Evolutionary conservation across 2,113 vertebrate genomes (phyloP), one percentile per base, ranked within the genome.

Genomic region (Myotis brandtii): DNA sequence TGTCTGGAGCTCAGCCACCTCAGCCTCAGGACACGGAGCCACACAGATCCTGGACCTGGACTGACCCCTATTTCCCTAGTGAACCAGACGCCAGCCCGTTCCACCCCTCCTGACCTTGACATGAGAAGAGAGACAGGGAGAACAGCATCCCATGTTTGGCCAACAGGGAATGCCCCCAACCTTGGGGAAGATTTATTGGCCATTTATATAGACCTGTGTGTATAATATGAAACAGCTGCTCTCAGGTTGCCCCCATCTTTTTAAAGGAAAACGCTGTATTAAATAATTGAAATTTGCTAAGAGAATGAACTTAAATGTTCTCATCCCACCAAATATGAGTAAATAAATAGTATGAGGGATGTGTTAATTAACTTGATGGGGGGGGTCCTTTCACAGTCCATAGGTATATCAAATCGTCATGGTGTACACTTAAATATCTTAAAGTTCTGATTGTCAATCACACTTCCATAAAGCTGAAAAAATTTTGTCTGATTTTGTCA

Each of bases 71-170:
- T 30, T 64, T 79, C 23, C n/a, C 70, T 32, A 83, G 9, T 40
- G 37, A 62, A 52, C 0, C 21, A 93, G 54, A 79, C 1, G 1
- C 18, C 17, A 50, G 32, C 25, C 10, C 0, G 0, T 6, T 20
- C 27, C 2, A 3, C 21, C 37, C 11, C 2, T 52, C 64, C 64
- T n/a, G 37, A 43, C 11, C 30, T 52, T 80, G 52, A 67, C 8
- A n/a, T 1, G n/a, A 32, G 37, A 76, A 43, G 18, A 59, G 48
- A 75, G n/a, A 95, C 73, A 40, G 16, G 5, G n/a, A 83, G 32
- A 93, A 93, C 21, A 83, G 5, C 7, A 9, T 21, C 27, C 46
- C 70, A 27, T n/a, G 21, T 9, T 54, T 48, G 67, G 23, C 25
- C 40, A 75, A 54, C 9, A 59, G 0, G 5, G 46, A 59, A 40